Conservation (phyloP, 2,113 vertebrate genomes). For the Leptosomus discolor region DNA sequence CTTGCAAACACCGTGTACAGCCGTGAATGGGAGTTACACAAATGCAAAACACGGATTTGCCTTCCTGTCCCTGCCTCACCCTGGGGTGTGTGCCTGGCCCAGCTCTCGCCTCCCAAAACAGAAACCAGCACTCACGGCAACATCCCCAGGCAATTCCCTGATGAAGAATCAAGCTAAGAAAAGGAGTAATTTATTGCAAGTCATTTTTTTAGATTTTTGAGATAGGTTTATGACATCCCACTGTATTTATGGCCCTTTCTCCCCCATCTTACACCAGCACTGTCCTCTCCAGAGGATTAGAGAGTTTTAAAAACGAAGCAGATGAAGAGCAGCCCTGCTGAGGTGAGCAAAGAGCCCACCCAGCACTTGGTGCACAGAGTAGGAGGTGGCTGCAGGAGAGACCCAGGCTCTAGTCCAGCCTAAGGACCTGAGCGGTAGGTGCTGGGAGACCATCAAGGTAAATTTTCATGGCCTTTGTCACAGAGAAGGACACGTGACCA, state of each 20-base stretch:
- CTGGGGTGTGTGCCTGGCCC: neutral
- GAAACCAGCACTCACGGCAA: neutral
- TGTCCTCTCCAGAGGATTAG: neutral
- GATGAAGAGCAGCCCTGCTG: neutral
- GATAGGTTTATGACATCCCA: neutral
- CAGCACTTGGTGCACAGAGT: neutral
- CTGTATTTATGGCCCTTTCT: neutral
- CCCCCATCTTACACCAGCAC: neutral
- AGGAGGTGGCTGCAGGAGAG: neutral
- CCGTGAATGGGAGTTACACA: constrained; percentile 30
- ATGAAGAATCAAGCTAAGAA: neutral
- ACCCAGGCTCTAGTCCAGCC: neutral
- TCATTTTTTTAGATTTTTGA: neutral
- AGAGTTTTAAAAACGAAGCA: neutral
- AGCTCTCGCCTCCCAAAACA: neutral
- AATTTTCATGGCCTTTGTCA: neutral
- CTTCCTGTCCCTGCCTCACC: constrained; percentile 39
- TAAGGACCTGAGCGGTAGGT: rapidly evolving
- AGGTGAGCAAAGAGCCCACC: neutral
- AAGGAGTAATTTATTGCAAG: neutral
- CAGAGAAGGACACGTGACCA: neutral
- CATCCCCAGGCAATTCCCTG: neutral
- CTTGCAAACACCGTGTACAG: constrained; percentile 13
- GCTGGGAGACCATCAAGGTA: neutral
- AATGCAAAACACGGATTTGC: constrained; percentile 24